Evolutionary conservation across 2,797 vertebrate genomes (phyloP), one percentile per base, ranked within the genome.

Genomic region (Perodicticus potto): DNA sequence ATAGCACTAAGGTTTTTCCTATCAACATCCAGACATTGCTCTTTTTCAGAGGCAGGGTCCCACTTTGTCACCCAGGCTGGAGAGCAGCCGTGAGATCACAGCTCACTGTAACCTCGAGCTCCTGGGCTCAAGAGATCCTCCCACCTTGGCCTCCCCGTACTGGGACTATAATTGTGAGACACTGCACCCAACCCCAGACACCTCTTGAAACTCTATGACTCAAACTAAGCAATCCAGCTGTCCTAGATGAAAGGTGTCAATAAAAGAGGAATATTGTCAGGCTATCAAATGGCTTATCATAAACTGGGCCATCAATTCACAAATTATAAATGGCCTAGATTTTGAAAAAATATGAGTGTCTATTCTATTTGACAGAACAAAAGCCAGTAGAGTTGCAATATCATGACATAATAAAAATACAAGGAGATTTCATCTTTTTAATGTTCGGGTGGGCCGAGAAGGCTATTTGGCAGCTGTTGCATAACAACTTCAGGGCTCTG

Each of bases 361-460:
- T 80, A n/a, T 77, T 67, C 73, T 53, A 12, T 82, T 37, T 91
- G 80, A 90, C 61, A 61, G 80, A 83, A 77, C 40, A 63, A 93
- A 93, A 85, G 37, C 80, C 29, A 78, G 25, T n/a, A 7, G 22
- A n/a, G 45, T 1, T 55, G 78, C 37, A 74, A 34, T 45, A 23
- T 63, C 45, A 20, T 65, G 55, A 37, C 17, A 77, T 25, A 37
- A 83, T 53, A 67, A 77, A 84, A 43, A 40, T 34, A 2, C 16
- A 14, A 55, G 32, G 61, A 40, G 10, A 6, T 74, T 34, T 83
- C 23, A 25, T 63, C 45, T 61, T 63, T 85, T 74, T 8, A 53
- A n/a, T 29, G 16, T 49, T 63, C 20, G 7, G 3, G 55, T 29
- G 43, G 29, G 61, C n/a, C 37, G 2, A 40, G 67, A 29, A n/a